Base-by-base conservation (phyloP, 2,113 vertebrate species). In the Chelonoidis abingdonii region DNA sequence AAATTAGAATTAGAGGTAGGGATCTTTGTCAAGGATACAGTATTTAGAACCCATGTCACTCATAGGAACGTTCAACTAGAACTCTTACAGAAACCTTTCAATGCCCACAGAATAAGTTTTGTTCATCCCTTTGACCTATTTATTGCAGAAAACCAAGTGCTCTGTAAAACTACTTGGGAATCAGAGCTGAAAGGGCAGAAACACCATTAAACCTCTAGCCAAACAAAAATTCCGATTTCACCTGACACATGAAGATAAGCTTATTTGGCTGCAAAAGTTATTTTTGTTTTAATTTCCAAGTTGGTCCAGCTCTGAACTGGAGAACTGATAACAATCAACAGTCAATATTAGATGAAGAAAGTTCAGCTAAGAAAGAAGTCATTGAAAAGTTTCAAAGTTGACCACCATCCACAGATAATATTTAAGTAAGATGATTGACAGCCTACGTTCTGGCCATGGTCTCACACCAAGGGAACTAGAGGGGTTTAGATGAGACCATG, bases 1-100 rank as follows among this genome's bases (percentile, higher is more conserved):
- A 89, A 95, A 90, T 95, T 83, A 94, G 89, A 96, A 95, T 72
- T 95, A 93, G 21, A 72, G 1, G 1, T 50, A 65, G 88, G 75
- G 27, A 87, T 53, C 56, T 81, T 87, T 95, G 3, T 92, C 89
- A 92, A 84, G 79, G 94, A 95, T 93, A 89, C 35, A 94, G 62
- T 85, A 38, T 62, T 49, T 76, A 90, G n/a, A 56, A 50, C 25
- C 76, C 88, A 86, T 57, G 93, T 91, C 4, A 85, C 13, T 91
- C 80, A 84, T 19, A 53, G 83, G 79, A 94, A 19, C 89, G 2
- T 95, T 96, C 89, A 94, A 35, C 44, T 88, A 81, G 38, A 97
- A 87, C 29, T 6, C 8, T 56, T 91, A 41, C 19, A 88, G 56
- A 13, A 54, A 10, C 27, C 53, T 80, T 80, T 87, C 27, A 53